Base-by-base conservation (phyloP, 2,888 invertebrate species). In the Allophyes oxyacanthae region DNA sequence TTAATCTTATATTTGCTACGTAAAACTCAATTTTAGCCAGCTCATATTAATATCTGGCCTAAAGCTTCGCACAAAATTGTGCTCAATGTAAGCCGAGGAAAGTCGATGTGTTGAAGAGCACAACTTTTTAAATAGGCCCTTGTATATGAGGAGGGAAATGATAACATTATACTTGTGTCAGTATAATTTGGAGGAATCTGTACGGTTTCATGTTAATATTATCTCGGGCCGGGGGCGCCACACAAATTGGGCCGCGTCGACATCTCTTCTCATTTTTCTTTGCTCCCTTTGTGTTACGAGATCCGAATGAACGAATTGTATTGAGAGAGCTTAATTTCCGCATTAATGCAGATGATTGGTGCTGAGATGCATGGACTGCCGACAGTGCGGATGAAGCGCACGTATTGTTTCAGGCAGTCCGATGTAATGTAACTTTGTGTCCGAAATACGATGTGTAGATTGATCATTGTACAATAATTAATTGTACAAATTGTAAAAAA, bases 81-180 rank as follows among this genome's bases (percentile, higher is more conserved):
- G 5, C 28, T 41, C 5, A 41, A 41, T 41, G 28, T 8, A 11
- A 2, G 26, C 6, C 26, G 41, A 13, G 13, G 26, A 41, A 41
- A 41, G 28, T 28, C 41, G 41, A 41, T 25, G 25, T 25, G 25
- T n/a, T 25, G 40, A 38, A 38, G 9, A n/a, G 6, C 11, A n/a
- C 11, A 5, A 11, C 14, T 26, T 40, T n/a, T 14, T 33, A 25
- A 44, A 34, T 41, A 51, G 14, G 42, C 25, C 14, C 38, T 56
- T 38, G 15, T 34, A 40, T 38, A 15, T 33, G 40, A 50, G 49
- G 28, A 28, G 32, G 38, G 43, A 44, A 56, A 50, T 44, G 40
- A 56, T 50, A 56, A 50, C 44, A 56, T 50, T 44, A 56, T 45
- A 50, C 44, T 44, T 44, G 34, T 44, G 43, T 49, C 37, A 55